These are phyloP conservation scores for Camelus dromedarius DNA, from an alignment of 2,113 vertebrate genomes.

Conservation along the genomic window DNA sequence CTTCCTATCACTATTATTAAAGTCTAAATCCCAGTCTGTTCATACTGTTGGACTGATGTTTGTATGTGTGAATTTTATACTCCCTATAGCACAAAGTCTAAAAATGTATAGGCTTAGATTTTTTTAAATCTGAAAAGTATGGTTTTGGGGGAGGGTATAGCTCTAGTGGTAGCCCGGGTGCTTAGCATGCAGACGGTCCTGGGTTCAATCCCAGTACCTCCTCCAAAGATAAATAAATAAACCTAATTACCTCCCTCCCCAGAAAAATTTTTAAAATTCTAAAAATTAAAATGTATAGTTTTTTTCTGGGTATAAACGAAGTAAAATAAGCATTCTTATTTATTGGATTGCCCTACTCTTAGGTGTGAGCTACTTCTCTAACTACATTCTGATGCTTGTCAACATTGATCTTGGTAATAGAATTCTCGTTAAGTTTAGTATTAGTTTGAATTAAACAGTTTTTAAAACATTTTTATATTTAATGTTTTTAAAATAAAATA, in stretches of 20 bases:
- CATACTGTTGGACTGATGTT: background rate
- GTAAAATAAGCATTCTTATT: conserved; percentile 23
- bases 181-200: too few relatives aligned
- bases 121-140: conserved; percentile 32
- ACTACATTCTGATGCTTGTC: background rate
- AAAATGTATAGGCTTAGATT: background rate
- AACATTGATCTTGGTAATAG: background rate
- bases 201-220: too few relatives aligned
- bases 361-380: background rate
- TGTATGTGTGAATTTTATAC: conserved; percentile 1
- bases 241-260: too few relatives aligned
- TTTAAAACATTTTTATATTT: background rate
- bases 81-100: background rate
- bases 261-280: too few relatives aligned
- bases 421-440: background rate
- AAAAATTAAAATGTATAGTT: too few relatives aligned
- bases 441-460: conserved; percentile 5
- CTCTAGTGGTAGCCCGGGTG: too few relatives aligned
- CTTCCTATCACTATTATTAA: background rate
- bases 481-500: conserved; percentile 22
- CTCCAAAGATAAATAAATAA: too few relatives aligned
- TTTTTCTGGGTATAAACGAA: background rate
- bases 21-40: conserved; percentile 26
- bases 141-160: too few relatives aligned
- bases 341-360: background rate